Base-by-base conservation (phyloP, 2,113 vertebrate species). In the Syngnathus scovelli region DNA sequence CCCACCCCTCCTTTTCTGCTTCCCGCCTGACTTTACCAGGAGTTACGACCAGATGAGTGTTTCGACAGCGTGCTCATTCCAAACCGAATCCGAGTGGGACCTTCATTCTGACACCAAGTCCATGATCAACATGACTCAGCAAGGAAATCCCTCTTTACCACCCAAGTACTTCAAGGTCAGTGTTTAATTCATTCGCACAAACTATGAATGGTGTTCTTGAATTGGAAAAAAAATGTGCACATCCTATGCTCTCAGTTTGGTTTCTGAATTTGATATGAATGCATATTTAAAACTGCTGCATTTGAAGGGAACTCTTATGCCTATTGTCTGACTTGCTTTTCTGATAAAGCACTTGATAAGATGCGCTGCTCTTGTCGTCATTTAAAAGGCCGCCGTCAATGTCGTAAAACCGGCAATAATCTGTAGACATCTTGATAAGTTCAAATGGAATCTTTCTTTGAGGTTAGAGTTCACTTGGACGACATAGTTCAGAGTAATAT, bases 41-140 rank as follows among this genome's bases (percentile, higher is more conserved):
- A 87, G 83, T 75, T 82, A 39, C 2, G 87, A 90, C 83, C 88
- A 90, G 80, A 83, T 86, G 70, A 90, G 88, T 9, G 61, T 90
- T 71, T 76, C 78, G 67, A 89, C 88, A 43, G 86, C 86, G 46
- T 85, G 77, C 71, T 80, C 79, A 66, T 83, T 82, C 82, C 83
- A 21, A 62, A 79, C 79, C 0, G 80, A 77, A 0, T 62, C 64
- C 0, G 83, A 86, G 44, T 86, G 78, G 75, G 81, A 86, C 41
- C 70, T 61, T 67, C 43, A 8, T 0, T 71, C 38, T 0, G 82
- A 89, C 23, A 58, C 37, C 44, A 36, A n/a, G 60, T 90, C 87
- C n/a, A 1, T 89, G 81, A 63, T 81, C 3, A 76, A 88, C 77
- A 88, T 88, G 87, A 64, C 7, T 71, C 70, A 78, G 10, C 67